Evolutionary conservation across 2,797 vertebrate genomes (phyloP).

Genomic region (Monodelphis domestica): DNA sequence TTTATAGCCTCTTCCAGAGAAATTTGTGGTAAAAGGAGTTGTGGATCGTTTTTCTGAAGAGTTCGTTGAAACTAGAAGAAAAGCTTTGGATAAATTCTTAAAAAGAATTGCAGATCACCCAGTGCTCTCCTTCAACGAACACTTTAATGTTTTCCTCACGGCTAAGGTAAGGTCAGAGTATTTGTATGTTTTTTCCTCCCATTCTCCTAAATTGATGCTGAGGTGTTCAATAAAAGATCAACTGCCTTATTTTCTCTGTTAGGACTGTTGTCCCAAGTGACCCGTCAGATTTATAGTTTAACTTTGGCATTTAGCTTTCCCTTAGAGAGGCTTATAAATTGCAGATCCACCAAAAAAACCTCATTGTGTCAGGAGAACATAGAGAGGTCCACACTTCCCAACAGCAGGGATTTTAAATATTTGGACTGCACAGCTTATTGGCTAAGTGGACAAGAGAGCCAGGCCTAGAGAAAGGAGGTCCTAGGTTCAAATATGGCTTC

Average conservation of each 20-base stretch:
- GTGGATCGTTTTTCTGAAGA: slow-evolving; percentile 91
- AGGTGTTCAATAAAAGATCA: background rate
- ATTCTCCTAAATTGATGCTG: background rate
- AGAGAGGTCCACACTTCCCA: background rate
- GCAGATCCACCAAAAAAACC: background rate
- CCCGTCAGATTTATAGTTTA: background rate
- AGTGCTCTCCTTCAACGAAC: slow-evolving; percentile 89
- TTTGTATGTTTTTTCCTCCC: background rate
- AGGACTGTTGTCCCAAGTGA: background rate
- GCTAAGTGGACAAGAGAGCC: too few species aligned
- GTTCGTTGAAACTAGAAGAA: slow-evolving; percentile 89
- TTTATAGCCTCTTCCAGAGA: slow-evolving; percentile 88
- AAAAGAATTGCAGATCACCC: slow-evolving; percentile 90
- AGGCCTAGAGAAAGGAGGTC: too few species aligned
- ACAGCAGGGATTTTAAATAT: slow-evolving; percentile 12
- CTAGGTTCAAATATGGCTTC: too few species aligned
- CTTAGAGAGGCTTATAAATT: background rate
- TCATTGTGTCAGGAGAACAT: slow-evolving; percentile 5
- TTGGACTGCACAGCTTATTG: too few species aligned
- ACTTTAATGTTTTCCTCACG: slow-evolving; percentile 88
- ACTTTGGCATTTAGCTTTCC: background rate
- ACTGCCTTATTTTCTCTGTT: background rate
- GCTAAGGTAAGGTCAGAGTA: slow-evolving; percentile 84
- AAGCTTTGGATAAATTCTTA: slow-evolving; percentile 89
- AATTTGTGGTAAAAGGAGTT: slow-evolving; percentile 90